Evolutionary conservation across 1,140 invertebrate genomes (phyloP).

Genomic region (Atta colombica): DNA sequence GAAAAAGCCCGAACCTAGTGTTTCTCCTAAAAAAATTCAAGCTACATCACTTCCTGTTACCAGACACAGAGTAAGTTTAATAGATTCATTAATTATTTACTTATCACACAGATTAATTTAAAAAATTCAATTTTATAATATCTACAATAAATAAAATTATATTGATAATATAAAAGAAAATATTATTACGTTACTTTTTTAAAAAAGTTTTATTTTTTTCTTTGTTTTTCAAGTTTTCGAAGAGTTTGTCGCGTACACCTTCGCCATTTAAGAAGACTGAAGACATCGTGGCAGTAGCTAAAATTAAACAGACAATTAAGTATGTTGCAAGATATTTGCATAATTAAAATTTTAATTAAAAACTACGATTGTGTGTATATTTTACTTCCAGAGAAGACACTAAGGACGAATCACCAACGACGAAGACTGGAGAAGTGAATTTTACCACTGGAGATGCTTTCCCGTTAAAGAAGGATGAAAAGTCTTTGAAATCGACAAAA

Average conservation of each 20-base stretch:
- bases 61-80: constrained; percentile 82
- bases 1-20: constrained; percentile 81
- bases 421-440: constrained; percentile 77
- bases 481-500: constrained; percentile 77
- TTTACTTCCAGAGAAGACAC: constrained; percentile 79
- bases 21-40: constrained; percentile 84
- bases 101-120: neutral
- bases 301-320: constrained; percentile 82
- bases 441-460: constrained; percentile 79
- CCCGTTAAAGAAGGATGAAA: constrained; percentile 84
- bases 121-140: neutral
- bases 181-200: constrained; percentile 35
- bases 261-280: constrained; percentile 93
- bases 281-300: constrained; percentile 88
- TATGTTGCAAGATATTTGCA: constrained; percentile 64
- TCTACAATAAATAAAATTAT: neutral
- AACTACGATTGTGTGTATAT: neutral
- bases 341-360: constrained; percentile 12
- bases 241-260: constrained; percentile 92
- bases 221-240: constrained; percentile 86
- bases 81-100: neutral
- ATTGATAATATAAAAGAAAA: neutral
- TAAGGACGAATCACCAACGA: constrained; percentile 80
- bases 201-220: constrained; percentile 3
- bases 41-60: constrained; percentile 80